Evolutionary conservation across 2,113 vertebrate genomes (phyloP).

Genomic region (Oryctolagus cuniculus): DNA sequence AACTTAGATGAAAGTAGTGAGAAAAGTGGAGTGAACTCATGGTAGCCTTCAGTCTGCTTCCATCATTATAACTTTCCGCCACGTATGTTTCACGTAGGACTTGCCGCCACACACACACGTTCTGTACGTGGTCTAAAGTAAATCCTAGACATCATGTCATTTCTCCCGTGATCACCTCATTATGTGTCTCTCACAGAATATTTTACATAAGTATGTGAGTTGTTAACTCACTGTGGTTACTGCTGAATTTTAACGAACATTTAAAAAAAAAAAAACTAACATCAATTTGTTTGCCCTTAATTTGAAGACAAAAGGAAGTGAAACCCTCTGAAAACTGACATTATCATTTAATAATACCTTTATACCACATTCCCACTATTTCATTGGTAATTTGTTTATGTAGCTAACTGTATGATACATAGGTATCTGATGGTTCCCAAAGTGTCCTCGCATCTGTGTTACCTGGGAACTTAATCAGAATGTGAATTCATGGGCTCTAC

Average conservation of each 20-base stretch:
- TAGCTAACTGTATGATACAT: background rate
- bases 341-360: constrained; percentile 16
- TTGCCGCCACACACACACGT: background rate
- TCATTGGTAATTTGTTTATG: constrained; percentile 37
- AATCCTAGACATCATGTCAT: constrained; percentile 3
- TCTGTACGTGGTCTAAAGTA: background rate
- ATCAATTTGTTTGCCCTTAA: background rate
- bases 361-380: background rate
- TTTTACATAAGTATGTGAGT: background rate
- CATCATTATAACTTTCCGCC: constrained; percentile 16
- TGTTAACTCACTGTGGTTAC: constrained; percentile 8
- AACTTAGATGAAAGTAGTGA: constrained; percentile 42
- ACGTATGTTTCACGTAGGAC: background rate
- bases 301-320: constrained; percentile 42
- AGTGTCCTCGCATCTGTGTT: background rate
- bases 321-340: background rate
- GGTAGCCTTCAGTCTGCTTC: constrained; percentile 14
- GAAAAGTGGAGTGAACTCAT: constrained; percentile 13
- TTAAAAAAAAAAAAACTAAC: constrained; percentile 31
- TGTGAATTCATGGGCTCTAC: background rate
- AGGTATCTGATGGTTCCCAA: background rate
- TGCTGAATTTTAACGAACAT: constrained; percentile 41
- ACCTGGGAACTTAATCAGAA: constrained; percentile 28
- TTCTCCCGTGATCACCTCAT: constrained; percentile 36
- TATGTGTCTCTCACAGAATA: background rate